phyloP scores from a whole-genome alignment of 2,888 invertebrate genomes.

The Hemithea aestivaria region DNA sequence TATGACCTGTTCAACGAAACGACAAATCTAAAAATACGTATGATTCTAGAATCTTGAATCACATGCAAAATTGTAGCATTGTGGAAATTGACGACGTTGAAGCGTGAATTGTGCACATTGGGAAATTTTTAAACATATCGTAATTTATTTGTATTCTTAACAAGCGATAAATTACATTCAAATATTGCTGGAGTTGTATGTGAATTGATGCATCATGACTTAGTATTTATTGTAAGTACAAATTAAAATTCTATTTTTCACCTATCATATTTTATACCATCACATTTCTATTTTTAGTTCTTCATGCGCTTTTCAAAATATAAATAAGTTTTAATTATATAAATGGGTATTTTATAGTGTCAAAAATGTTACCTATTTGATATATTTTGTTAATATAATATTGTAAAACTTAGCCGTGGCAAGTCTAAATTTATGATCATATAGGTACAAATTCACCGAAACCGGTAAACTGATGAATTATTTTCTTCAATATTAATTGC shows the following conservation, averaged over 20 bases:
- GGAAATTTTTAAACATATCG: constrained; percentile 1
- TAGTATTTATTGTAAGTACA: not conserved
- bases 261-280: not conserved
- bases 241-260: not conserved
- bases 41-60: constrained; percentile 47
- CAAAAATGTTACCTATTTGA: too few relatives aligned
- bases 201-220: constrained; percentile 20
- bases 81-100: constrained; percentile 11
- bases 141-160: not conserved
- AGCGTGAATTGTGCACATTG: constrained; percentile 6
- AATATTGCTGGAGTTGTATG: constrained; percentile 8
- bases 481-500: too few relatives aligned
- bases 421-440: too few relatives aligned
- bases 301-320: too few relatives aligned
- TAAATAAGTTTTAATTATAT: too few relatives aligned
- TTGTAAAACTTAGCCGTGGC: too few relatives aligned
- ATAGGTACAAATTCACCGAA: too few relatives aligned
- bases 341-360: too few relatives aligned
- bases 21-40: constrained; percentile 47
- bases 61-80: constrained; percentile 17
- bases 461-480: too few relatives aligned
- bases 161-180: constrained; percentile 7
- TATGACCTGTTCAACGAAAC: constrained; percentile 32
- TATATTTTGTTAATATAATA: too few relatives aligned
- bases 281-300: not conserved